Evolutionary conservation across 2,797 vertebrate genomes (phyloP), one percentile per base, ranked within the genome.

Genomic region (Selene dorsalis): DNA sequence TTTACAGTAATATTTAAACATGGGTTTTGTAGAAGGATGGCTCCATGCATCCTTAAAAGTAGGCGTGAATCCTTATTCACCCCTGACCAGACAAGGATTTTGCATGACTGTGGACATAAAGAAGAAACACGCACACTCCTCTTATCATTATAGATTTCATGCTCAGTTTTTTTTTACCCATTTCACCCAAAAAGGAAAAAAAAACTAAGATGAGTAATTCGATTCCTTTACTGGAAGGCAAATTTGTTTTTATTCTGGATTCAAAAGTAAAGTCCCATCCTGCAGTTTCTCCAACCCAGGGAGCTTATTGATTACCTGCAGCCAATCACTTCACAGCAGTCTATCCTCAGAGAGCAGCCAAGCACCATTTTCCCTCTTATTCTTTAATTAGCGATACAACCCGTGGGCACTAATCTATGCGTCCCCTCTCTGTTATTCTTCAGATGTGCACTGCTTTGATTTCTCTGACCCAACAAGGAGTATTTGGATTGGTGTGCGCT

Each of bases 381-480:
- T 91, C 88, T 90, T 92, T 93, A 94, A 95, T 94, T 95, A 95
- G 89, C 58, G 48, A 88, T 91, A 89, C 83, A 92, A 93, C 89
- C 94, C 87, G 70, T 89, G 84, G 93, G 92, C 91, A 55, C 90
- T 93, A 93, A 93, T 95, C 95, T 91, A 93, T 94, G 93, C 88
- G 71, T 87, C 87, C 87, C 88, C 82, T 84, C 89, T 94, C 91
- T 94, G 93, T 93, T 95, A 92, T 94, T 94, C 93, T 84, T 94
- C 88, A 92, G 93, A 95, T 94, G 93, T 95, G 85, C 70, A 20
- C 80, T 3, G 80, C 93, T 95, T 95, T 95, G 94, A 95, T 95
- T 95, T 93, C 80, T 93, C 91, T 91, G 93, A 94, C 93, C 94
- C 93, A 89, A 92, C 93, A 90, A 83, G 90, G 88, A 91, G 90